Conservation (phyloP, 2,113 vertebrate genomes). For the Onychostruthus taczanowskii region DNA sequence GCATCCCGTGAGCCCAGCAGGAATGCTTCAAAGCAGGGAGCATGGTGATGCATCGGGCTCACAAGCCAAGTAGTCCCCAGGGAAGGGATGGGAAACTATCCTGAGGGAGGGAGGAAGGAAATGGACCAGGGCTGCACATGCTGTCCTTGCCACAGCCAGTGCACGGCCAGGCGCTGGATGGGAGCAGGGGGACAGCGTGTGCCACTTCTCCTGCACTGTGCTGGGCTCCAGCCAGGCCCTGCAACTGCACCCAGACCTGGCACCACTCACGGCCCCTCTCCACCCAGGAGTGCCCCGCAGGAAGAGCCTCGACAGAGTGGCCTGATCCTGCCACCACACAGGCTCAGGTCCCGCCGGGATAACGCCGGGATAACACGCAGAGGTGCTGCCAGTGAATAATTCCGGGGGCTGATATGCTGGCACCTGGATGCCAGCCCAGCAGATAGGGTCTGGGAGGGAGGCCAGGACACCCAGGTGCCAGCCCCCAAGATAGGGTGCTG, state of each 20-base stretch:
- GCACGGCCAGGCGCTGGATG: neutral
- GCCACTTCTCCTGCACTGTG: fast-evolving
- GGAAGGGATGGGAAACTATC: neutral
- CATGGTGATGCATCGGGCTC: neutral
- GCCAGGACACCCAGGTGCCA: constrained; percentile 10
- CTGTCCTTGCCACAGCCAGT: neutral
- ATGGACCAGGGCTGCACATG: neutral
- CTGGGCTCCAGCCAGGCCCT: neutral
- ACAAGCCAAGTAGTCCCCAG: fast-evolving
- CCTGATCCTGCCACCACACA: neutral
- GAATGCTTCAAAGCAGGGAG: neutral
- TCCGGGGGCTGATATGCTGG: fast-evolving
- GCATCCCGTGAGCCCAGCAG: neutral
- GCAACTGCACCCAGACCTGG: neutral
- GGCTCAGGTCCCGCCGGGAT: fast-evolving
- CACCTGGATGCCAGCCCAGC: constrained; percentile 19
- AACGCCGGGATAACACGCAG: fast-evolving
- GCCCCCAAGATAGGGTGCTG: neutral
- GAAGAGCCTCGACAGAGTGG: neutral
- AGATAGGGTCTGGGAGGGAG: constrained; percentile 15
- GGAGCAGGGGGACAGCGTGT: neutral
- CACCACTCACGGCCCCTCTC: neutral
- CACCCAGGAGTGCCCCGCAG: neutral
- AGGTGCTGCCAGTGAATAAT: neutral
- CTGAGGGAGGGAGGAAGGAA: neutral